Evolutionary conservation across 1,140 invertebrate species (phyloP).

Genomic region (Caenorhabditis elegans): DNA sequence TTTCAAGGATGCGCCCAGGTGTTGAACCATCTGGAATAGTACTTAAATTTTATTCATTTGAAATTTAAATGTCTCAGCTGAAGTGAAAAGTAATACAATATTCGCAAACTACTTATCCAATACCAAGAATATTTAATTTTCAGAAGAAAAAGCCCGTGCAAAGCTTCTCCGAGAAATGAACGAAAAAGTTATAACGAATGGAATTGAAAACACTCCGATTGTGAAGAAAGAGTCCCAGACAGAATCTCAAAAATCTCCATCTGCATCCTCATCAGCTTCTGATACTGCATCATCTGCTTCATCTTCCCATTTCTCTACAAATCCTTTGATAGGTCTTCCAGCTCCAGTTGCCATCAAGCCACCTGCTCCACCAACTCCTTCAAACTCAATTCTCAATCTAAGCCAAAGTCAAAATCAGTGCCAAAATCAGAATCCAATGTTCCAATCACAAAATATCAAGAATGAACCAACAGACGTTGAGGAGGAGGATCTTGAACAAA

Average conservation of each 20-base stretch:
- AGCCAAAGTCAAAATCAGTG: slow-evolving; percentile 22
- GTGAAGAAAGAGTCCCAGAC: background rate
- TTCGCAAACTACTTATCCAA: too few species aligned
- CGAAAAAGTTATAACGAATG: slow-evolving; percentile 11
- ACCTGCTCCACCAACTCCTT: background rate
- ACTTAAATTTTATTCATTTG: background rate
- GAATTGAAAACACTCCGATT: background rate
- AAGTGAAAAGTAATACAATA: too few species aligned
- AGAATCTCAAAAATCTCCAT: slow-evolving; percentile 41
- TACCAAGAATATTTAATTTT: too few species aligned
- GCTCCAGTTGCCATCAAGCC: slow-evolving; percentile 26
- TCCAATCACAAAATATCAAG: slow-evolving; percentile 1
- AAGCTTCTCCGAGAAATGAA: slow-evolving; percentile 33
- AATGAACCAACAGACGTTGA: slow-evolving; percentile 21
- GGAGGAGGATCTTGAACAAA: slow-evolving; percentile 16
- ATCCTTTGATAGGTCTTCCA: slow-evolving; percentile 30
- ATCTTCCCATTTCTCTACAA: slow-evolving; percentile 31
- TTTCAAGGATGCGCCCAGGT: background rate
- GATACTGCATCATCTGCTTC: slow-evolving; percentile 38
- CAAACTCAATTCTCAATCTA: background rate
- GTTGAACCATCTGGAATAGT: slow-evolving; percentile 25
- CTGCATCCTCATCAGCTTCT: slow-evolving; percentile 35
- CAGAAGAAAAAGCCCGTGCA: slow-evolving; percentile 36
- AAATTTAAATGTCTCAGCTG: slow-evolving; percentile 19
- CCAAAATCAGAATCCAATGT: background rate